Percentiles rank a stretch among this genome's conserved stretches.
Conservation (phyloP, 2,113 vertebrate species). For the Piprites chloris region DNA sequence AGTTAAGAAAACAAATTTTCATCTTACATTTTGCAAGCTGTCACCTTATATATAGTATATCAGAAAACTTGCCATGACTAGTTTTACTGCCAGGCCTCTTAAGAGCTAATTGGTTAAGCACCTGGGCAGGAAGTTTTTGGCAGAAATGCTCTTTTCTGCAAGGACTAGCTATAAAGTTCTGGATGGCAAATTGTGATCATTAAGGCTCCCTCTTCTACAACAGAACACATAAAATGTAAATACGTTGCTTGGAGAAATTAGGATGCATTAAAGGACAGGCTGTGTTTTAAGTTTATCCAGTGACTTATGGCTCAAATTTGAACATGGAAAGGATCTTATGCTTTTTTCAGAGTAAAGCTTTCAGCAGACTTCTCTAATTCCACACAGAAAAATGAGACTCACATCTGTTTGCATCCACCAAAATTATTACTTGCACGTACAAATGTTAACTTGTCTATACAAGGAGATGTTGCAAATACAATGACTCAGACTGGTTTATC, state of each 20-base stretch:
- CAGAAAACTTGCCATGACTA: conserved; percentile 71
- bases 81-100: conserved; percentile 75
- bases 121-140: conserved; percentile 82
- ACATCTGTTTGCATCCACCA: conserved; percentile 36
- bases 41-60: conserved; percentile 75
- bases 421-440: conserved; percentile 18
- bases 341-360: conserved; percentile 56
- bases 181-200: conserved; percentile 81
- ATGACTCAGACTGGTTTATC: not conserved
- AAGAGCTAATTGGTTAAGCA: conserved; percentile 81
- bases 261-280: conserved; percentile 19
- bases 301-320: conserved; percentile 57
- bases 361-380: conserved; percentile 56
- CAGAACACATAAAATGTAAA: conserved; percentile 66
- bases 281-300: conserved; percentile 61
- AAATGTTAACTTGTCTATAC: not conserved
- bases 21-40: conserved; percentile 78
- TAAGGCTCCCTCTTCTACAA: conserved; percentile 72
- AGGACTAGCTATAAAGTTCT: conserved; percentile 76
- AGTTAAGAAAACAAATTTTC: conserved; percentile 81
- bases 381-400: conserved; percentile 56
- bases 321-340: conserved; percentile 47
- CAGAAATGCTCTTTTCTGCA: conserved; percentile 76
- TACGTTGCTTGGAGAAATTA: conserved; percentile 59
- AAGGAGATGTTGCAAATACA: not conserved